Conservation (phyloP, 1,140 invertebrate species). For the Drosophila tani region DNA sequence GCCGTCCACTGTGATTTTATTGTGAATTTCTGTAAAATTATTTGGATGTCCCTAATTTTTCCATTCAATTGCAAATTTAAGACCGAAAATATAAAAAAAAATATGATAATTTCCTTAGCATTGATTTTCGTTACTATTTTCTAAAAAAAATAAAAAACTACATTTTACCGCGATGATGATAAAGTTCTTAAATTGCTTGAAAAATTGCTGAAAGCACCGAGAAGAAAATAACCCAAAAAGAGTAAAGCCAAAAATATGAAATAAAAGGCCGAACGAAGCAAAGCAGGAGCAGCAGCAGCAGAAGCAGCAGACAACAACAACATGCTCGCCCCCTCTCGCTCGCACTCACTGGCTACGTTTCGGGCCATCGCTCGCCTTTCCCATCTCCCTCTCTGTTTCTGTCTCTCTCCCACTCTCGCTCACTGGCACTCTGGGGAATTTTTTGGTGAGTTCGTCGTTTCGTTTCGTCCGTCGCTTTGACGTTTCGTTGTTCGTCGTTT, state of each 20-base stretch:
- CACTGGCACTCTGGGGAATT: constrained; percentile 53
- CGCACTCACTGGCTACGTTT: constrained; percentile 2
- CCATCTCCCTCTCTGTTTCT: constrained; percentile 4
- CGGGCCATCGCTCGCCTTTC: constrained; percentile 14
- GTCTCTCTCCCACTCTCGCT: not conserved
- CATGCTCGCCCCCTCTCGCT: not conserved
- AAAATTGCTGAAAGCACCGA: constrained; percentile 13
- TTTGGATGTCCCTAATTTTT: no score
- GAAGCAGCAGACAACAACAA: constrained; percentile 26
- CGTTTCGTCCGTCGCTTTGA: constrained; percentile 10
- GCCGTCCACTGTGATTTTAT: no score
- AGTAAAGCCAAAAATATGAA: constrained; percentile 21
- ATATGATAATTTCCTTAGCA: no score
- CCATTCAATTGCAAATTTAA: no score
- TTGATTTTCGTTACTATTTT: not conserved
- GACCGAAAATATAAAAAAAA: not conserved
- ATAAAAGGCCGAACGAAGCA: constrained; percentile 11
- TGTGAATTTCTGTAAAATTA: no score
- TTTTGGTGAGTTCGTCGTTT: constrained; percentile 30
- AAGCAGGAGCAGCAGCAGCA: not conserved
- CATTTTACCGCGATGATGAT: not conserved
- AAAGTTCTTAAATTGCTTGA: constrained; percentile 20
- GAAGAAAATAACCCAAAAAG: constrained; percentile 1
- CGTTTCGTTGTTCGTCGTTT: constrained; percentile 37
- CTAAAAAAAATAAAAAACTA: not conserved